Percentiles rank a stretch among this genome's conserved stretches.
Conservation (phyloP, 2,888 invertebrate species). For the Boloria selene region DNA sequence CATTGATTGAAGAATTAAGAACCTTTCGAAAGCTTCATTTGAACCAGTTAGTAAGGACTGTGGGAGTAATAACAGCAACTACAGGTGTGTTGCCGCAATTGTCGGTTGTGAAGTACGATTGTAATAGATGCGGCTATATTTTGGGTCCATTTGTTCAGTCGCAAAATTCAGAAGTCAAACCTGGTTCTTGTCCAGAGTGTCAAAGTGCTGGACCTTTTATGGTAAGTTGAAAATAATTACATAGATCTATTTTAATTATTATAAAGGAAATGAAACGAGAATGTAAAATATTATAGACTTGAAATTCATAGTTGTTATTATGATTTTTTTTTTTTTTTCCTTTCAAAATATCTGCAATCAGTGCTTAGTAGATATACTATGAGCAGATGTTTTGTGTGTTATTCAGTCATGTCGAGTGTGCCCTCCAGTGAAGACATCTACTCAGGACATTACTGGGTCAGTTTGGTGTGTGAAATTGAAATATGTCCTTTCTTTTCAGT, state of each 20-base stretch:
- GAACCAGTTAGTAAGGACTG: slow-evolving; percentile 94
- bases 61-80: slow-evolving; percentile 97
- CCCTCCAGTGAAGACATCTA: no score
- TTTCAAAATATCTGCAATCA: no score
- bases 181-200: slow-evolving; percentile 98
- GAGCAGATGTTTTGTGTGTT: no score
- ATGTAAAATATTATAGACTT: no score
- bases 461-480: no score
- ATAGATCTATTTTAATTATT: not conserved
- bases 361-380: no score
- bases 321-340: no score
- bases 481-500: no score
- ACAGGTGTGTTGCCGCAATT: slow-evolving; percentile 98
- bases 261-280: no score
- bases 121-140: slow-evolving; percentile 96
- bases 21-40: slow-evolving; percentile 94
- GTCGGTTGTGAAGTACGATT: slow-evolving; percentile 98
- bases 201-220: slow-evolving; percentile 97
- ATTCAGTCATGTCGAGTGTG: no score
- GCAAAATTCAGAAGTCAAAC: slow-evolving; percentile 96
- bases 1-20: slow-evolving; percentile 96
- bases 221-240: slow-evolving; percentile 70
- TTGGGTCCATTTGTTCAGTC: slow-evolving; percentile 98
- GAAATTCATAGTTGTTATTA: no score
- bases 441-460: no score